Evolutionary conservation across 2,888 invertebrate species (phyloP).

Genomic region (Ennomos quercinarius): DNA sequence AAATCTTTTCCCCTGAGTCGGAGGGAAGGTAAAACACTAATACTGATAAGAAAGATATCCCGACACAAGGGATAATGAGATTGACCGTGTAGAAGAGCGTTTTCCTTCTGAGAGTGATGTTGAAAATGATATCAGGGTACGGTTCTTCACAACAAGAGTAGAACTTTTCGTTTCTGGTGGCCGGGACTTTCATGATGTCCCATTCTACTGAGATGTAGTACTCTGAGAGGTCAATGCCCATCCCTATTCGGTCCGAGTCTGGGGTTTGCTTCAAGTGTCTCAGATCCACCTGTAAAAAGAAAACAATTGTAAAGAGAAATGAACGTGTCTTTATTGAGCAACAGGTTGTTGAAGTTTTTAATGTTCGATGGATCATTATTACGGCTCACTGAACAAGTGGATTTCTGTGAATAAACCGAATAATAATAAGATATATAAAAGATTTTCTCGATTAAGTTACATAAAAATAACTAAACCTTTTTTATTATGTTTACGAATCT

Average conservation of each 20-base stretch:
- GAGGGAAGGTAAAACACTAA: constrained; percentile 99
- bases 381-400: constrained; percentile 13
- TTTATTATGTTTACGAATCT: too few relatives aligned
- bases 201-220: constrained; percentile 99
- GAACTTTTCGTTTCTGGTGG: constrained; percentile 95
- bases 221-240: constrained; percentile 96
- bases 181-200: constrained; percentile 98
- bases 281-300: constrained; percentile 91
- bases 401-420: background rate
- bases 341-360: constrained; percentile 28
- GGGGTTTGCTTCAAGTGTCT: constrained; percentile 94
- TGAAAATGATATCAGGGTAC: constrained; percentile 98
- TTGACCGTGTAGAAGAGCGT: constrained; percentile 99
- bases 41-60: constrained; percentile 98
- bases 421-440: too few relatives aligned
- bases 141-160: constrained; percentile 99
- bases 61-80: constrained; percentile 98
- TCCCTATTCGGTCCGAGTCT: constrained; percentile 94
- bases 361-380: constrained; percentile 14
- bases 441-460: too few relatives aligned
- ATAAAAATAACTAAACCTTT: too few relatives aligned
- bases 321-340: constrained; percentile 16
- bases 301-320: constrained; percentile 28
- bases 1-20: constrained; percentile 99
- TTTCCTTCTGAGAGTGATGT: constrained; percentile 96